Evolutionary conservation across 2,113 vertebrate species (phyloP), one percentile per base, ranked within the genome.

Genomic region (Neotoma lepida): DNA sequence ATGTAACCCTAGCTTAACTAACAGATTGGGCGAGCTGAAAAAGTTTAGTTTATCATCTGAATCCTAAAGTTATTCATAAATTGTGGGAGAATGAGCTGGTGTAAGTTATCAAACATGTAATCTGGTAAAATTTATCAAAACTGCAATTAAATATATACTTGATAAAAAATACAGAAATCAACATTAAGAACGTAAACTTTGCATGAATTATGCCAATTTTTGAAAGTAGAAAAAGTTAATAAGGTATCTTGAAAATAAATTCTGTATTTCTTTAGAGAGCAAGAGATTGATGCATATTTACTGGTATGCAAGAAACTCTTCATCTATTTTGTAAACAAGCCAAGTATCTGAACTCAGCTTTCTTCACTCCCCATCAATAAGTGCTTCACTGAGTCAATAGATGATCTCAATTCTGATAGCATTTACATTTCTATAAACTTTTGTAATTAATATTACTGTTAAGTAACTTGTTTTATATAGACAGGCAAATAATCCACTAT

Each of bases 351-450:
- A 68, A 41, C 4, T 39, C 22, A 86, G n/a, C n/a, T 94, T 89
- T 94, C 49, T 89, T 86, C 33, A 89, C 9, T 95, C 7, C 51
- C 4, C 35, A 88, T 88, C 81, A 24, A 68, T 73, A 70, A 74
- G 3, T 74, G 15, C 61, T 86, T 76, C 18, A 13, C 86, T 30
- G 73, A 88, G 13, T 88, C 28, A 26, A 35, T 17, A 76, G 64
- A 68, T 80, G 20, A 78, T 88, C 66, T 93, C 20, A 94, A 68
- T 35, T 74, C 46, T 81, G 56, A 89, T 18, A 94, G 20, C 1
- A 89, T 82, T 70, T 91, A 80, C 30, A 70, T 88, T 89, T 94
- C 76, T 68, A 88, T 85, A 90, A 93, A 61, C 41, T 5, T 85
- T 91, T 95, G 24, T 46, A 88, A 39, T 39, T 33, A 44, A 51